Base-by-base conservation (phyloP, 2,797 vertebrate genomes). In the Pelodytes ibericus region DNA sequence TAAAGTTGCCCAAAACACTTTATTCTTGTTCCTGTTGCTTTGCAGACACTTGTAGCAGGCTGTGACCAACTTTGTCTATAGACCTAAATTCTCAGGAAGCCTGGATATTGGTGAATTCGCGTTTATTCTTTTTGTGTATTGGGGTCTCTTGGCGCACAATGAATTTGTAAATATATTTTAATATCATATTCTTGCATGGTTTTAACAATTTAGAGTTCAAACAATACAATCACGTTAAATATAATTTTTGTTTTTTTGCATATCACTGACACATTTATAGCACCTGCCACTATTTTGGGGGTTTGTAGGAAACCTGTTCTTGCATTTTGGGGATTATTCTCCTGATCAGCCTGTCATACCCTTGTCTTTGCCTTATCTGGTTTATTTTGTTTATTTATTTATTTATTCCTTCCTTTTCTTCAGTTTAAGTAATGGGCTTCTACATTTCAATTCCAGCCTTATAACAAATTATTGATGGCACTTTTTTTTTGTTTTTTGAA, bases 371-470 rank as follows among this genome's bases (percentile, higher is more conserved):
- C 24, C 25, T n/a, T 7, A 10, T 53, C 16, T 71, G 29, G 2
- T 25, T 73, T 18, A n/a, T n/a, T n/a, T n/a, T n/a, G n/a, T n/a
- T n/a, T n/a, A n/a, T n/a, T n/a, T n/a, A 8, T n/a, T 44, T n/a
- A n/a, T n/a, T n/a, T n/a, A n/a, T n/a, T 71, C 18, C 13, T 1
- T 13, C 1, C 0, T 13, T 44, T 44, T 15, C 41, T 13, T 15
- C 18, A 44, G 41, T 5, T 36, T 44, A 44, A 44, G 41, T 13
- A 44, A 44, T 44, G 41, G 41, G 41, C 41, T 44, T 44, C 41
- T 44, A 44, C 41, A 62, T 30, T 71, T 71, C 65, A 71, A 58
- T 76, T 71, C n/a, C 22, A 31, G 24, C 59, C 24, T 70, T 56
- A 9, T 30, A 24, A 22, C 25, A 51, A 69, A 33, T 75, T 20